Percentiles rank a stretch among this genome's conserved stretches.
These are phyloP conservation scores for Philaethria dido DNA, from an alignment of 2,888 invertebrate genomes.

Conservation along the genomic window DNA sequence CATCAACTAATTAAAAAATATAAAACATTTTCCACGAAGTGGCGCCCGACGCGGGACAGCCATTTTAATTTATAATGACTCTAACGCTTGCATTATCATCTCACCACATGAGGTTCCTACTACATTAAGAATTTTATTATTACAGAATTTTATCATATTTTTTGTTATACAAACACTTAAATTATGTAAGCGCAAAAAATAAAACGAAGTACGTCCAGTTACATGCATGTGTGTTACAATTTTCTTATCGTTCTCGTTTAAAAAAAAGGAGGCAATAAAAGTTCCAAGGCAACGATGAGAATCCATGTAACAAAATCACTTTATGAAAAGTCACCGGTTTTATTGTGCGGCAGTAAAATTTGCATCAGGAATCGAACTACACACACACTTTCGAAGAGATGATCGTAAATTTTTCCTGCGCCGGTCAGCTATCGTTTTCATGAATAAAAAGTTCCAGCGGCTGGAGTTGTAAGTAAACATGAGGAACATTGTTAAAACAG, in stretches of 20 bases:
- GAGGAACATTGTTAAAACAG: constrained; percentile 30
- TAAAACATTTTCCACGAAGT: not conserved
- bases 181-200: not conserved
- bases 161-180: not conserved
- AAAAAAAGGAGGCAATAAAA: constrained; percentile 29
- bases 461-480: constrained; percentile 39
- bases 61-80: constrained; percentile 27
- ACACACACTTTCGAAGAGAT: constrained; percentile 70
- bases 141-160: constrained; percentile 5
- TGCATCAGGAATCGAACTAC: constrained; percentile 71
- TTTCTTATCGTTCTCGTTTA: constrained; percentile 22
- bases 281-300: constrained; percentile 27
- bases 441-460: constrained; percentile 63
- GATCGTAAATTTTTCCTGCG: constrained; percentile 72
- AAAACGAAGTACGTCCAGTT: not conserved
- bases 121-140: constrained; percentile 9
- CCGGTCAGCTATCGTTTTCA: constrained; percentile 65
- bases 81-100: constrained; percentile 23
- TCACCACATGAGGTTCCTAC: constrained; percentile 11
- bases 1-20: constrained; percentile 10
- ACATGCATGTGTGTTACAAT: not conserved
- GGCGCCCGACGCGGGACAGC: constrained; percentile 3
- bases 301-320: constrained; percentile 53
- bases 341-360: constrained; percentile 70
- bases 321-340: constrained; percentile 69